These are phyloP conservation scores for Antheraea assamensis DNA, from an alignment of 2,888 invertebrate species.

Conservation along the genomic window DNA sequence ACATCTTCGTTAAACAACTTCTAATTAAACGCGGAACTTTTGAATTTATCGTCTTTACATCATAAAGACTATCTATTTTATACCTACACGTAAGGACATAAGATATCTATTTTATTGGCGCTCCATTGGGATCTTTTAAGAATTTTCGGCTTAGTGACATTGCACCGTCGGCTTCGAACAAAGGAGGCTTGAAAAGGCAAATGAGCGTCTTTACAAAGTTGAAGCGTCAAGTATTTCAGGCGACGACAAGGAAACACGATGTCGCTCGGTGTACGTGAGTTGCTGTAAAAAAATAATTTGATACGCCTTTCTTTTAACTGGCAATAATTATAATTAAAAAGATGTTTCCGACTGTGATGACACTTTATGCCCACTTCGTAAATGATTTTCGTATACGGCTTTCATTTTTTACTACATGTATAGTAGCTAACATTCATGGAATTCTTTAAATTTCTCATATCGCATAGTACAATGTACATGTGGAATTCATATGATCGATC, in stretches of 20 bases:
- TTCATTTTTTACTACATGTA: too few relatives aligned
- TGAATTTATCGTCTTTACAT: conserved; percentile 22
- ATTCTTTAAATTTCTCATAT: too few relatives aligned
- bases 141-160: conserved; percentile 27
- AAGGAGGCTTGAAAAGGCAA: conserved; percentile 64
- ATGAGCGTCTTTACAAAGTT: conserved; percentile 67
- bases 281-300: background rate
- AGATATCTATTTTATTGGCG: conserved; percentile 36
- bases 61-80: conserved; percentile 44
- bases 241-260: conserved; percentile 38
- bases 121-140: conserved; percentile 19
- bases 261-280: background rate
- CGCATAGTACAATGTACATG: too few relatives aligned
- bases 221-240: conserved; percentile 64
- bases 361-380: too few relatives aligned
- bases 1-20: conserved; percentile 22
- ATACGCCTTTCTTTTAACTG: background rate
- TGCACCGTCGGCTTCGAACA: conserved; percentile 42
- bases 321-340: background rate
- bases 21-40: conserved; percentile 23
- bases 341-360: background rate
- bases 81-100: conserved; percentile 26
- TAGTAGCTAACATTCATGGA: too few relatives aligned
- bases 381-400: too few relatives aligned
- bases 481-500: too few relatives aligned